phyloP scores from a whole-genome alignment of 2,888 invertebrate species.

The Drosophila nigritarsus region DNA sequence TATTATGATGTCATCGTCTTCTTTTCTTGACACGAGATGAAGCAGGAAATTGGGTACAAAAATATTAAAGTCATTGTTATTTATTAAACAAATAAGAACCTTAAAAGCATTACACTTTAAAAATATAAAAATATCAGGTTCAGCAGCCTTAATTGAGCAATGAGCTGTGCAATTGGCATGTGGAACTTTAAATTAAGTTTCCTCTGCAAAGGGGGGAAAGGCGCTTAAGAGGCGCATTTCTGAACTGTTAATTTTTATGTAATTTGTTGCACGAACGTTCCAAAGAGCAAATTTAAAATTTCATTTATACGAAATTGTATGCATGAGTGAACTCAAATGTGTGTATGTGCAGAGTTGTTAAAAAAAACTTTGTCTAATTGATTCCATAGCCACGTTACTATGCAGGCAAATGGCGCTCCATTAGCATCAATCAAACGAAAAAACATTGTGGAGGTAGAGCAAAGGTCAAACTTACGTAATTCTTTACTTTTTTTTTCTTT shows the following conservation, averaged over 20 bases:
- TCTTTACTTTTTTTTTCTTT: conserved; percentile 1
- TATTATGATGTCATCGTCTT: conserved; percentile 1
- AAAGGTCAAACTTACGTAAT: conserved; percentile 56
- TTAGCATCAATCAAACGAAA: conserved; percentile 62
- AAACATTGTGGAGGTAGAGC: conserved; percentile 21
- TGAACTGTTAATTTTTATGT: conserved; percentile 65
- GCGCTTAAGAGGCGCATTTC: conserved; percentile 29
- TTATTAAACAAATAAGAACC: not conserved
- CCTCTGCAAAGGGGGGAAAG: not conserved
- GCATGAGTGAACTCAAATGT: not conserved
- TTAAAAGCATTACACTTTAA: not conserved
- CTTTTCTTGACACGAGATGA: not conserved
- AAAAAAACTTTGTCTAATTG: conserved; percentile 74
- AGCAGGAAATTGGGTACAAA: not conserved
- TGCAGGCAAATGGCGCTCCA: conserved; percentile 70
- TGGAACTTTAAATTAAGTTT: conserved; percentile 9
- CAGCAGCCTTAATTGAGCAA: not conserved
- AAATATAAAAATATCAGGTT: not conserved
- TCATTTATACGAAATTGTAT: conserved; percentile 1
- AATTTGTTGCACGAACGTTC: conserved; percentile 48
- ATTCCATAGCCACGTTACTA: conserved; percentile 58
- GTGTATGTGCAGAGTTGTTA: conserved; percentile 29
- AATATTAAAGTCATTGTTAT: not conserved
- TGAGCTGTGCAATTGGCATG: conserved; percentile 3
- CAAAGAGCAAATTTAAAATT: conserved; percentile 56